These are phyloP conservation scores for Orthonyx spaldingii DNA, from an alignment of 2,113 vertebrate genomes.

Conservation along the genomic window DNA sequence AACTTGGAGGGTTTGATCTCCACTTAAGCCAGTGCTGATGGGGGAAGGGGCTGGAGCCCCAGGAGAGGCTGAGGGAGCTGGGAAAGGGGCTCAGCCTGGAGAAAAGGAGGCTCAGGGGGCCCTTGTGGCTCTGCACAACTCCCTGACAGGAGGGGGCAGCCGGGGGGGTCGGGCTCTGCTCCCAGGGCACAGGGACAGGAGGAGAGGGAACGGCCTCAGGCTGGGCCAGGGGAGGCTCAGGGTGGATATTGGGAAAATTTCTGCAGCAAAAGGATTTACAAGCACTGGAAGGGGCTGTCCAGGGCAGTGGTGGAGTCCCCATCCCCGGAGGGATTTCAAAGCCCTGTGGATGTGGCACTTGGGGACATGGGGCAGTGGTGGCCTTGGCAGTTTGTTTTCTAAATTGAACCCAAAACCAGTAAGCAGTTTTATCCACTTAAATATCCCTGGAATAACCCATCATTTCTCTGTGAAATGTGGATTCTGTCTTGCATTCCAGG, in stretches of 20 bases:
- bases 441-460: background rate
- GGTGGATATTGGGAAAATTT: background rate
- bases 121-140: background rate
- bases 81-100: background rate
- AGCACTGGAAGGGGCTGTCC: background rate
- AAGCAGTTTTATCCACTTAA: background rate
- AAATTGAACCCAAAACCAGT: background rate
- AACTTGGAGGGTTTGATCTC: background rate
- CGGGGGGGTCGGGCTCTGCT: background rate
- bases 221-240: background rate
- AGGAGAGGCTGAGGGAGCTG: background rate
- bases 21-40: background rate
- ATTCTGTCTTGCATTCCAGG: background rate
- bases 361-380: background rate
- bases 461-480: background rate
- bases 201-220: background rate
- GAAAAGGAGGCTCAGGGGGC: background rate
- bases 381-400: background rate
- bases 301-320: background rate
- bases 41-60: background rate
- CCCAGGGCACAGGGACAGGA: background rate
- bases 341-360: background rate
- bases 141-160: background rate
- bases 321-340: background rate
- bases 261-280: accelerated